Evolutionary conservation across 2,797 vertebrate genomes (phyloP), one percentile per base, ranked within the genome.

Genomic region (Brachymystax lenok): DNA sequence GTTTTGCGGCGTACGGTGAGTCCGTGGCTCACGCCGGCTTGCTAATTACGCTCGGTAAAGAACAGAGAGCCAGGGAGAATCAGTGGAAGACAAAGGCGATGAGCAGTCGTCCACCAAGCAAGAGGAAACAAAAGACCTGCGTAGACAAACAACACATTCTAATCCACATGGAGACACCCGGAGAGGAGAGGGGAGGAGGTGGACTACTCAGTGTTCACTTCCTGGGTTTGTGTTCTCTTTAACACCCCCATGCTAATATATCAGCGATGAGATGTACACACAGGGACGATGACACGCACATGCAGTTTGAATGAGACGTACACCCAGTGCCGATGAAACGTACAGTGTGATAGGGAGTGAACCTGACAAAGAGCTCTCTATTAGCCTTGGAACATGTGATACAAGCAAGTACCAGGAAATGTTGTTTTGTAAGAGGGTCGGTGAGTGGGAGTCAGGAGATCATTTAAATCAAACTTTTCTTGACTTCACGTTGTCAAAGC

Each of bases 41-140:
- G 80, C 89, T 93, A 93, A 93, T 94, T 93, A 91, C 80, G 77
- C 79, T 88, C 90, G 81, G 83, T 88, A 92, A 91, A 89, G 79
- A 88, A 91, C 69, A 35, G 88, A 87, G 88, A 90, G 89, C 84
- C 86, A 82, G 87, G 90, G 90, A 90, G 40, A 10, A 2, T 46
- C 40, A 0, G 40, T 46, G 24, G 73, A 90, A 89, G 88, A 90
- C 88, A 89, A 88, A 90, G 88, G 88, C 87, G 85, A 84, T 30
- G 79, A 87, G 87, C 86, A 51, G 89, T 89, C 88, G 87, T n/a
- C 81, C 82, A 73, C 84, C 79, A 54, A 79, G 79, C 61, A 12
- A 80, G 78, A 79, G 76, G 75, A 84, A 86, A 84, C 83, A 88
- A 88, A 89, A 88, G 85, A 80, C 88, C 82, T 82, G 85, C 77